phyloP scores from a whole-genome alignment of 2,888 invertebrate species.

The Lithophane socia region DNA sequence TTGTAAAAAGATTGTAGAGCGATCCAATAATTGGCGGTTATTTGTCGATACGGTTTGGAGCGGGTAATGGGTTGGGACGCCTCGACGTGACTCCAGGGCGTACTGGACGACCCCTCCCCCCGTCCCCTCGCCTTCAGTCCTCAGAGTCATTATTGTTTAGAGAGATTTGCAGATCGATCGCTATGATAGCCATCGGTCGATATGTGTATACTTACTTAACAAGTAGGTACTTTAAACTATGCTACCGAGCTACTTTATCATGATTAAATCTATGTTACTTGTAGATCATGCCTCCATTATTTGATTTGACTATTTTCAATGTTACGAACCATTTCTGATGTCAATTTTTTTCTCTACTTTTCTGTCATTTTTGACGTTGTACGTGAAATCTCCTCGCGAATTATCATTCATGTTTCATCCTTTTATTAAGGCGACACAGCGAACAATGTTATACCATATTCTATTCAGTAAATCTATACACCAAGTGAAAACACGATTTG shows the following conservation, averaged over 20 bases:
- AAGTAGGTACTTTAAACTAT: slow-evolving; percentile 31
- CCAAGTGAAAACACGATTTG: slow-evolving; percentile 67
- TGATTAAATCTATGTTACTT: slow-evolving; percentile 55
- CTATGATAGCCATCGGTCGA: slow-evolving; percentile 47
- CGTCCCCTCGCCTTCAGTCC: slow-evolving; percentile 52
- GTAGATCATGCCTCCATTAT: slow-evolving; percentile 37
- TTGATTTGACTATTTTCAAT: slow-evolving; percentile 36
- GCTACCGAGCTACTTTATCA: slow-evolving; percentile 54
- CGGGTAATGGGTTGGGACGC: slow-evolving; percentile 88
- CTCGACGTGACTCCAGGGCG: slow-evolving; percentile 85
- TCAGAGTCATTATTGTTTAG: slow-evolving; percentile 79
- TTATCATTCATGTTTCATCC: slow-evolving; percentile 61
- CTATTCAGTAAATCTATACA: slow-evolving; percentile 65
- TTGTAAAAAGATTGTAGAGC: slow-evolving; percentile 91
- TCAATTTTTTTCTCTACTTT: slow-evolving; percentile 38
- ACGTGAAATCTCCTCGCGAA: slow-evolving; percentile 45
- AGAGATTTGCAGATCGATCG: slow-evolving; percentile 79
- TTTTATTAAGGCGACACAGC: slow-evolving; percentile 52
- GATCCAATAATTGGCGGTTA: slow-evolving; percentile 90
- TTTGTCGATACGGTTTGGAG: slow-evolving; percentile 90
- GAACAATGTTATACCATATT: slow-evolving; percentile 64
- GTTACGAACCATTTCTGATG: slow-evolving; percentile 20
- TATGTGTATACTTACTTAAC: slow-evolving; percentile 54
- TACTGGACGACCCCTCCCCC: slow-evolving; percentile 63
- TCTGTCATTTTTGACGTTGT: slow-evolving; percentile 45